phyloP scores from a whole-genome alignment of 2,113 vertebrate genomes.

The Ictidomys tridecemlineatus region DNA sequence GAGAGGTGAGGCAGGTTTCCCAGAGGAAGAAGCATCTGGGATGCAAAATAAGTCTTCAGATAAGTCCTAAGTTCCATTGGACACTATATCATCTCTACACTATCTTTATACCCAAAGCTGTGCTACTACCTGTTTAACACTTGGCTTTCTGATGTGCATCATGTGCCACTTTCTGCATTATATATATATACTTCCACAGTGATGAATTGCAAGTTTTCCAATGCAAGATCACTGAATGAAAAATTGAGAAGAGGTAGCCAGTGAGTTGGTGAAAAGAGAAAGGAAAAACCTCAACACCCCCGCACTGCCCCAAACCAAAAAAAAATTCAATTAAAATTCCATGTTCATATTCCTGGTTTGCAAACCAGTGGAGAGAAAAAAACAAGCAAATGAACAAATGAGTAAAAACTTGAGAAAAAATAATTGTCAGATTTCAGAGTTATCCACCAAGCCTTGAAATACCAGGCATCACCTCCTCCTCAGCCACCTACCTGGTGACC shows the following conservation, averaged over 20 bases:
- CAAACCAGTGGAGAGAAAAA: neutral
- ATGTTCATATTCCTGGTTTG: neutral
- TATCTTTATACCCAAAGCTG: neutral
- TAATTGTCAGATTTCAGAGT: neutral
- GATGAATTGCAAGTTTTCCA: neutral
- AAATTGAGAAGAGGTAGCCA: neutral
- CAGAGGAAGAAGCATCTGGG: neutral
- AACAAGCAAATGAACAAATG: neutral
- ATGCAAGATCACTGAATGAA: neutral
- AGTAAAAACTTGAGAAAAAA: neutral
- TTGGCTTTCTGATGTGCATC: neutral
- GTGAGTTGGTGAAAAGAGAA: neutral
- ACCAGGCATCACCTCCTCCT: neutral
- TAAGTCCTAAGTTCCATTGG: neutral
- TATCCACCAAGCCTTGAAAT: neutral
- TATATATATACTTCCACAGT: neutral
- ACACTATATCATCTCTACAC: neutral
- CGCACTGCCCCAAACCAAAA: no score
- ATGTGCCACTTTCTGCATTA: neutral
- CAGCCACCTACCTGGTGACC: neutral
- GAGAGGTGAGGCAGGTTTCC: neutral
- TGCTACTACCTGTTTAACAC: neutral
- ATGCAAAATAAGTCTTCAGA: neutral
- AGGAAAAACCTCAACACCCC: no score
- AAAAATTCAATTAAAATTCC: no score